Evolutionary conservation across 1,140 invertebrate genomes (phyloP), one percentile per base, ranked within the genome.

Genomic region (Drosophila lowei): DNA sequence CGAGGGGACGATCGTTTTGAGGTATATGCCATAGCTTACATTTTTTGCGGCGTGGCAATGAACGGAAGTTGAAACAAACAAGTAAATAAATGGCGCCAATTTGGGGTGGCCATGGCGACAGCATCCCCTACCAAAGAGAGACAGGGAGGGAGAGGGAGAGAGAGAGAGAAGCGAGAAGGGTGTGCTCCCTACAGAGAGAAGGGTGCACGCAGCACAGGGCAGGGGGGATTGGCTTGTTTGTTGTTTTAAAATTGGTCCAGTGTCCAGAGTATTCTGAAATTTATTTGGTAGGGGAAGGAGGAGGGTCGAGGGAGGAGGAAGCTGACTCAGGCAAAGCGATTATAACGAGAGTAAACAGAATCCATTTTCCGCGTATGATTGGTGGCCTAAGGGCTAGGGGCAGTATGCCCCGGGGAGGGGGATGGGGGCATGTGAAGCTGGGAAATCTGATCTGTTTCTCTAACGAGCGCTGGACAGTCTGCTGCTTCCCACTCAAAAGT

Each of bases 41-140:
- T 71, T 88, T 86, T 86, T 86, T 86, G 83, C 71, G 79, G 79
- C 84, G 83, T 88, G 83, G 84, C 84, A 88, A 88, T 88, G 83
- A 88, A 89, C 83, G 83, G 84, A 89, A 89, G 84, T 79, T 88
- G 83, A 89, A 88, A 88, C 83, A 88, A 88, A 88, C 83, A 88
- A 88, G 83, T 89, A 89, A 88, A 88, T 88, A 88, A 88, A 88
- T 89, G 83, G 83, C 83, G 83, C 83, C 83, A 88, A 89, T 88
- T 88, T 70, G 66, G 83, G 84, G 72, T 62, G 71, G 63, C 56
- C 44, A 67, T 66, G 72, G 50, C 62, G 62, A 63, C 68, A 56
- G 60, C 48, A 21, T 15, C 11, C 28, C 25, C 21, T 54, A 16
- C 15, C 30, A 9, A 8, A 11, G 30, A 11, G 30, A 3, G 8